Evolutionary conservation across 2,113 vertebrate genomes (phyloP).

Genomic region (Amazona guildingii): DNA sequence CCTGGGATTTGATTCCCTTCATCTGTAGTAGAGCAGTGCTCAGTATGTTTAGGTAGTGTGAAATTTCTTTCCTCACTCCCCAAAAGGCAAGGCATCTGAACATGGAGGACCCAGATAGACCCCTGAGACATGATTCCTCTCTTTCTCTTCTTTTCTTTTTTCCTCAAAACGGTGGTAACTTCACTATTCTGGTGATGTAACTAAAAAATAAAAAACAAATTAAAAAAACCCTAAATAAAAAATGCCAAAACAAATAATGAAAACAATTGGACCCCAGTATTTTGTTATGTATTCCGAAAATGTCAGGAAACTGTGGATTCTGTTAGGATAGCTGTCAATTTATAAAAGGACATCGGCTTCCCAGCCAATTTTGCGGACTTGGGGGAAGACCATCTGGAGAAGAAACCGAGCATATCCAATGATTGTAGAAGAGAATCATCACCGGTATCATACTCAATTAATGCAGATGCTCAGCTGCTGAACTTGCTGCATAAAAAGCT

Average conservation of each 20-base stretch:
- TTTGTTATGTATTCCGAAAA: not conserved
- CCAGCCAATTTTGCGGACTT: not conserved
- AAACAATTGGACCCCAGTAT: not conserved
- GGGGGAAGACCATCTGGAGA: constrained; percentile 51
- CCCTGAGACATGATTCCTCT: not conserved
- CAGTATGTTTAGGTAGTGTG: not conserved
- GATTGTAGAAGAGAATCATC: constrained; percentile 30
- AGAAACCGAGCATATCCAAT: constrained; percentile 36
- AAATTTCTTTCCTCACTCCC: not conserved
- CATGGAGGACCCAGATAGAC: not conserved
- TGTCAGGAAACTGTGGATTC: not conserved
- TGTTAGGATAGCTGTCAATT: not conserved
- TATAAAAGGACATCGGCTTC: not conserved
- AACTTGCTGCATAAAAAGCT: constrained; percentile 24
- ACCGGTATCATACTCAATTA: constrained; percentile 32
- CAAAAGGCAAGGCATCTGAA: not conserved
- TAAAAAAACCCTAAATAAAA: not conserved
- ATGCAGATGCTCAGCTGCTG: constrained; percentile 8
- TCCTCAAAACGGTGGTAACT: not conserved
- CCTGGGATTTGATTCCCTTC: not conserved
- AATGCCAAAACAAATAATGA: not conserved
- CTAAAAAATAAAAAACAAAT: not conserved
- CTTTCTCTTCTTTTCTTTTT: not conserved
- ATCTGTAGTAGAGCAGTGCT: not conserved
- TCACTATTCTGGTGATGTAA: not conserved